Evolutionary conservation across 2,113 vertebrate species (phyloP).

Genomic region (Petrocephalus microphthalmus): DNA sequence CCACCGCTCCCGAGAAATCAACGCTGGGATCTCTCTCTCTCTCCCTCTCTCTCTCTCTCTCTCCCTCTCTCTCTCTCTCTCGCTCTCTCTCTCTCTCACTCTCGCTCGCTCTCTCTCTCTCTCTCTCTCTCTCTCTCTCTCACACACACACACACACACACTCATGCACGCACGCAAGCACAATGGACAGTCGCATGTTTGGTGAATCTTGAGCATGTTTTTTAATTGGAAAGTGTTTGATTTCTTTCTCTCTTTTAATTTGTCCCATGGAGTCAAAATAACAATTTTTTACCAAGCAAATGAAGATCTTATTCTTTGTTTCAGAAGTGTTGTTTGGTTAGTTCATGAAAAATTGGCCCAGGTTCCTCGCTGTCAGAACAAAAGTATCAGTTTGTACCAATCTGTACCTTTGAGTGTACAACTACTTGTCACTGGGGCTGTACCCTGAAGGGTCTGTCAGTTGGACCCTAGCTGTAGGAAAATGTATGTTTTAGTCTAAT

Average conservation of each 20-base stretch:
- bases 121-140: background rate
- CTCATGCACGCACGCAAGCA: background rate
- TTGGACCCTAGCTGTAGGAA: background rate
- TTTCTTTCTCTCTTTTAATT: background rate
- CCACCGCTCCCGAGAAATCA: background rate
- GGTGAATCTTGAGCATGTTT: background rate
- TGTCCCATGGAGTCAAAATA: background rate
- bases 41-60: background rate
- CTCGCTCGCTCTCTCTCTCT: background rate
- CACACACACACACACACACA: background rate
- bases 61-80: background rate
- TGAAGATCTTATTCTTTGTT: background rate
- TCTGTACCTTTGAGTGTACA: background rate
- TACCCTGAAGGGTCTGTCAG: background rate
- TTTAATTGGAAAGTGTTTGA: background rate
- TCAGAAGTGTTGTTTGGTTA: background rate
- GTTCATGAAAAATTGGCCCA: background rate
- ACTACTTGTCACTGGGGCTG: background rate
- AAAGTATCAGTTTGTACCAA: no score
- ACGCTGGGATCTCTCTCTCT: background rate
- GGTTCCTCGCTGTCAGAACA: background rate
- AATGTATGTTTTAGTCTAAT: background rate
- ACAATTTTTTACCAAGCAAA: background rate
- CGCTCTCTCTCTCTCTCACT: conserved; percentile 13
- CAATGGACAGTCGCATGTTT: background rate